Base-by-base conservation (phyloP, 2,797 vertebrate species). In the Cheirogaleus major region DNA sequence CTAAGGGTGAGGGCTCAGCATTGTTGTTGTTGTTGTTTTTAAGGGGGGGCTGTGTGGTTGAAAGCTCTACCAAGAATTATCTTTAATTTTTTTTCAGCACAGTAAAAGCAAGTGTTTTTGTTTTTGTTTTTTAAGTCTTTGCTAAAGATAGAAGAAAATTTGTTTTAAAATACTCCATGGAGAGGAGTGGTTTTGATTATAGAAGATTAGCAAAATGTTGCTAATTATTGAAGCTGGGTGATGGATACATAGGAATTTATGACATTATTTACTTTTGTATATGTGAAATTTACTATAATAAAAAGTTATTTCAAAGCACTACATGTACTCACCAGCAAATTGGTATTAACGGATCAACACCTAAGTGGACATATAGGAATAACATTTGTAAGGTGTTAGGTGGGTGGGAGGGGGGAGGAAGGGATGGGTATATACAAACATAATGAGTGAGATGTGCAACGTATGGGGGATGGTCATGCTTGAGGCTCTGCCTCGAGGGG, bases 261-360 rank as follows among this genome's bases (percentile, higher is more conserved):
- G 61, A 72, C 10, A 83, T 82, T 89, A 92, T 41, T 82, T 78
- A 87, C n/a, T 73, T 95, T 59, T 72, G 23, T 38, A 65, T 79
- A 76, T 79, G 75, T 93, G n/a, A 86, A 91, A 90, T 92, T 45
- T 80, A 85, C 57, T 88, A 35, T 59, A 85, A 82, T 61, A 93
- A 81, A 63, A 93, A 59, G 22, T 88, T 93, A 67, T 93, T 87
- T 91, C 78, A n/a, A 45, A 45, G 45, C 10, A 45, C 45, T 10
- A 11, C 45, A 45, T 45, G 45, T 45, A 45, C 45, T 45, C 45
- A 45, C 11, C 43, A 45, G 43, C 45, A 45, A 45, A 11, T 45
- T 45, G 45, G 45, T 45, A 45, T 45, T 45, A 45, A 45, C 45
- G 11, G 45, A 45, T 45, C 45, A 45, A 45, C 45, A 45, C 45